Conservation (phyloP, 2,797 vertebrate species). For the Malacoraja senta region DNA sequence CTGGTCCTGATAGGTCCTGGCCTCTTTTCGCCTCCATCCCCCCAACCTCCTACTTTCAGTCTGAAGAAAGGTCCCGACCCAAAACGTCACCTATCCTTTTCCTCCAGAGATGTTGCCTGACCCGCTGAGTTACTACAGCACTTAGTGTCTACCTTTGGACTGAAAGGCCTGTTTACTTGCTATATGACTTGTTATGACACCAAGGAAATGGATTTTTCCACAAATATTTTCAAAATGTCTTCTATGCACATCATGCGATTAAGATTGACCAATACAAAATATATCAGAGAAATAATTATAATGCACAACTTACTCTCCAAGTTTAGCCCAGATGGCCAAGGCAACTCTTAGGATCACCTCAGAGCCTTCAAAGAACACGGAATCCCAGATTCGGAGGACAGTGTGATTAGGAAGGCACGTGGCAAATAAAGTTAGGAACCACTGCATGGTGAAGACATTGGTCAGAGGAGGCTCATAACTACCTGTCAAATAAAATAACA, state of each 20-base stretch:
- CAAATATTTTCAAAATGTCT: neutral
- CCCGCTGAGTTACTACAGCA: too few relatives aligned
- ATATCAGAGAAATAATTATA: neutral
- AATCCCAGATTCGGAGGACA: constrained; percentile 98
- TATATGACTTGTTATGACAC: too few relatives aligned
- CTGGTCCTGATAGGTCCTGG: too few relatives aligned
- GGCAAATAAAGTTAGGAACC: constrained; percentile 96
- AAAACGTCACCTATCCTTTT: too few relatives aligned
- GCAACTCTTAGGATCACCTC: constrained; percentile 90
- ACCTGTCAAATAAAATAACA: constrained; percentile 58
- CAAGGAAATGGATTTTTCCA: neutral
- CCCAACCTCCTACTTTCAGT: too few relatives aligned
- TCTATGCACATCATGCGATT: neutral
- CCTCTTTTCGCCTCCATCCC: too few relatives aligned
- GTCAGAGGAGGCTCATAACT: constrained; percentile 94
- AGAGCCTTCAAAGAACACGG: constrained; percentile 93
- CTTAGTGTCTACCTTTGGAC: too few relatives aligned
- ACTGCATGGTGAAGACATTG: constrained; percentile 99
- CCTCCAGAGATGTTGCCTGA: too few relatives aligned
- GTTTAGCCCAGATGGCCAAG: constrained; percentile 87
- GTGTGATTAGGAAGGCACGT: constrained; percentile 90
- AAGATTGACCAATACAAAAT: neutral
- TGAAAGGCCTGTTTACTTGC: too few relatives aligned
- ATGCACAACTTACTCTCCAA: constrained; percentile 82
- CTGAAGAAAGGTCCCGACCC: too few relatives aligned